Base-by-base conservation (phyloP, 2,888 invertebrate species). In the Papilio gigon region DNA sequence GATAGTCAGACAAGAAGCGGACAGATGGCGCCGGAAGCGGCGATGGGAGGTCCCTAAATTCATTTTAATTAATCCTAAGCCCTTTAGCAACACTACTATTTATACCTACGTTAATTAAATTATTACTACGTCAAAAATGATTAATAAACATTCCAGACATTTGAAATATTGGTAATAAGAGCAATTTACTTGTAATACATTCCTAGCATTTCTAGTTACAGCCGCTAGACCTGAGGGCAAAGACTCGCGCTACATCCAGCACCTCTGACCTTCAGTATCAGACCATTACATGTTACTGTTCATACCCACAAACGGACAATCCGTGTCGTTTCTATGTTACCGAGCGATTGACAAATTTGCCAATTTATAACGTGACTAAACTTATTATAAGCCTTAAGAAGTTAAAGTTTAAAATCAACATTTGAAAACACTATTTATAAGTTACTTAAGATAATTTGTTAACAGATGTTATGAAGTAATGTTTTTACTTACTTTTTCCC, bases 241-340 rank as follows among this genome's bases (percentile, higher is more conserved):
- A 53, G 44, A 33, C 22, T 58, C 53, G 61, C 22, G 53, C 61
- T 53, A 62, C 53, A 62, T 66, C 33, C 35, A 58, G 11, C 17
- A 65, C 65, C 68, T 68, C 35, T 65, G 64, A 68, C 68, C 68
- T 50, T 30, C 59, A 35, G 60, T 65, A 68, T 47, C 68, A 25
- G 40, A 58, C 59, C 60, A 68, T 68, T 63, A 65, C 42, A 59
- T 40, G 37, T 67, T 69, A 59, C 44, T 65, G 53, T 59, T 65
- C 69, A 47, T 71, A 70, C 70, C 71, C 71, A 68, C 74, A 77
- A 82, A 81, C 76, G 75, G 74, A 75, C 74, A 78, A 79, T 81
- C 80, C 78, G 80, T 74, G 74, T 73, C 72, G 69, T 71, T 74
- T 72, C 71, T 73, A 70, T 73, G 47, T 5, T 12, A 47, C 47